Conservation (phyloP, 2,113 vertebrate species). For the Alligator mississippiensis region DNA sequence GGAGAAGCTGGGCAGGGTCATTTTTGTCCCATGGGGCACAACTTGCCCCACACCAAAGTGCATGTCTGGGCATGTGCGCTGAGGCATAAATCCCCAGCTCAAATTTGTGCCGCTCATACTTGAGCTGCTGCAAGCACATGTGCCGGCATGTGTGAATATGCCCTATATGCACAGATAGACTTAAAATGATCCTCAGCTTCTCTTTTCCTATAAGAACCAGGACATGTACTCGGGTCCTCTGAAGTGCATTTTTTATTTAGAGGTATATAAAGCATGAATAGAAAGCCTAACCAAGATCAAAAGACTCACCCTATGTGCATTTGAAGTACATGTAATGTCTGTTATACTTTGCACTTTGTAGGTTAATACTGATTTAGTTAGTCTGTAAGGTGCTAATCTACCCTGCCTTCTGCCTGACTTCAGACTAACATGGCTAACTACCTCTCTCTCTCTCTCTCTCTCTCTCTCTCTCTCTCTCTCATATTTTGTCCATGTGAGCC, state of each 20-base stretch:
- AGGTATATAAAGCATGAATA: conserved; percentile 18
- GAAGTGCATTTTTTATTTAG: conserved; percentile 18
- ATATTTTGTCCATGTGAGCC: neutral
- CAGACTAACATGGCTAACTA: too few species aligned
- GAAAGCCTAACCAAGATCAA: conserved; percentile 16
- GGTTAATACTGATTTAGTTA: too few species aligned
- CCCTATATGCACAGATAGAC: neutral
- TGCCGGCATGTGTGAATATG: too few species aligned
- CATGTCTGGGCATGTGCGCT: too few species aligned
- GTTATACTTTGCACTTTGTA: neutral
- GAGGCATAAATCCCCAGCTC: too few species aligned
- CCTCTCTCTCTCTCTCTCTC: neutral
- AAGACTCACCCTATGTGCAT: conserved; percentile 17
- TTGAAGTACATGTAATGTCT: neutral
- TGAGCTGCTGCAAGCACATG: too few species aligned
- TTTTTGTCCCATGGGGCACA: too few species aligned
- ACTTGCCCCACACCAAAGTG: too few species aligned
- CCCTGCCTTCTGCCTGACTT: too few species aligned
- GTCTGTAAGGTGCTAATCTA: too few species aligned
- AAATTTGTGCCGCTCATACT: too few species aligned
- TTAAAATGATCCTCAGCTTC: conserved; percentile 2
- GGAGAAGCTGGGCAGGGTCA: too few species aligned
- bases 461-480: neutral
- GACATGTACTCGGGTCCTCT: neutral
- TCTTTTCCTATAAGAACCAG: neutral